These are phyloP conservation scores for Tuberolachnus salignus DNA, from an alignment of 2,888 invertebrate genomes.

Conservation along the genomic window DNA sequence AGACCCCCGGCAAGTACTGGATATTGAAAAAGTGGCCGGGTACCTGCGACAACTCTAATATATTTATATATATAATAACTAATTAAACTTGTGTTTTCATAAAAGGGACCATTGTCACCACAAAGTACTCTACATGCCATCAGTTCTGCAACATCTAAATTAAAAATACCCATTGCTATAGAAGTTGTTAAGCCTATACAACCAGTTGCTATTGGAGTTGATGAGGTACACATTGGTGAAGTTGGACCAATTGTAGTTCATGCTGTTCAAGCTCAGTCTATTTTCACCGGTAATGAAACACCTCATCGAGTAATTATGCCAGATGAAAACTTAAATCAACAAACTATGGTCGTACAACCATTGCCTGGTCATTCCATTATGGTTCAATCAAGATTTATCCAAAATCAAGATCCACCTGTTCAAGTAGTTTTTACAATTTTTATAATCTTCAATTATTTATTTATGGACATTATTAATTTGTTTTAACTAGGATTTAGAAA, in stretches of 20 bases:
- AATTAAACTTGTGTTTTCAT: constrained; percentile 14
- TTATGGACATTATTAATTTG: not conserved
- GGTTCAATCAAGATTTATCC: constrained; percentile 42
- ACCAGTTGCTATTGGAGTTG: constrained; percentile 44
- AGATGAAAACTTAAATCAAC: constrained; percentile 37
- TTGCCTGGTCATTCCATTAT: constrained; percentile 52
- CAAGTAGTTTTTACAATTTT: constrained; percentile 12
- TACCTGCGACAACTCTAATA: too few relatives aligned
- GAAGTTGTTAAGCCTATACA: constrained; percentile 49
- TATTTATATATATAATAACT: too few relatives aligned
- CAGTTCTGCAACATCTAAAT: constrained; percentile 47
- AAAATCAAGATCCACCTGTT: constrained; percentile 30
- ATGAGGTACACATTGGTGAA: constrained; percentile 51
- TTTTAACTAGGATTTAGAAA: constrained; percentile 40
- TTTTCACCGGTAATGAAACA: constrained; percentile 30
- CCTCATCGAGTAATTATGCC: constrained; percentile 38
- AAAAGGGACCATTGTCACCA: constrained; percentile 63
- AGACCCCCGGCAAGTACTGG: too few relatives aligned
- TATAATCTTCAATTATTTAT: not conserved
- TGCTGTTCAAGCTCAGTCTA: constrained; percentile 49
- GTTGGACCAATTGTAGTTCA: constrained; percentile 51
- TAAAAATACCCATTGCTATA: constrained; percentile 53
- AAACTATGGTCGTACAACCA: constrained; percentile 48
- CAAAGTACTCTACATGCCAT: constrained; percentile 62
- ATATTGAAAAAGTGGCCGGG: too few relatives aligned